Base-by-base conservation (phyloP, 2,888 invertebrate species). In the Diaperis boleti region DNA sequence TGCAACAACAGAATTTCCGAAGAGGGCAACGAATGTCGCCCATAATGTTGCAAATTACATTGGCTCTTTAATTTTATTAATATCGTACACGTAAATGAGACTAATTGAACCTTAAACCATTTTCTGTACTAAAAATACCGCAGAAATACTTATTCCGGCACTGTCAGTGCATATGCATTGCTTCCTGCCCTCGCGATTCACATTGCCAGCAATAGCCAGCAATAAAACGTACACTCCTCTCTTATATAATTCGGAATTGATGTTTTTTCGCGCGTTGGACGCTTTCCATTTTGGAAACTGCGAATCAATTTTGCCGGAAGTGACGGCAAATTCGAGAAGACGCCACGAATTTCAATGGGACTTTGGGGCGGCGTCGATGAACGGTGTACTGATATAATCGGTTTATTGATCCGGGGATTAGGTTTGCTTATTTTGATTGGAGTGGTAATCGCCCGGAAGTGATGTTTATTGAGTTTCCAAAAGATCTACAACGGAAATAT, bases 131-230 rank as follows among this genome's bases (percentile, higher is more conserved):
- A n/a, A n/a, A n/a, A n/a, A n/a, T n/a, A n/a, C n/a, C n/a, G n/a
- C n/a, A n/a, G n/a, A n/a, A n/a, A n/a, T n/a, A n/a, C n/a, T n/a
- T n/a, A n/a, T n/a, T n/a, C n/a, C n/a, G n/a, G n/a, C n/a, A n/a
- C n/a, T n/a, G n/a, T n/a, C n/a, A n/a, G 57, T 50, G 62, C 57
- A 50, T 62, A 54, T 62, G 57, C 42, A 61, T 61, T 55, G 49
- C 62, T 62, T 62, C 62, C 62, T 62, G 62, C 44, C 56, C 57
- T 52, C 49, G 33, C 56, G 62, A 62, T 56, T 62, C 62, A 55
- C 55, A 41, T 35, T 17, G 15, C 17, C 1, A 26, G 26, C 26
- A 15, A 13, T 35, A 13, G 14, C 3, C 37, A 31, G 56, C 55
- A 55, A 62, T 62, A 62, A 62, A 62, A 61, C 61, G 61, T 62